Evolutionary conservation across 2,888 invertebrate species (phyloP).

Genomic region (Calliopum simillimum): DNA sequence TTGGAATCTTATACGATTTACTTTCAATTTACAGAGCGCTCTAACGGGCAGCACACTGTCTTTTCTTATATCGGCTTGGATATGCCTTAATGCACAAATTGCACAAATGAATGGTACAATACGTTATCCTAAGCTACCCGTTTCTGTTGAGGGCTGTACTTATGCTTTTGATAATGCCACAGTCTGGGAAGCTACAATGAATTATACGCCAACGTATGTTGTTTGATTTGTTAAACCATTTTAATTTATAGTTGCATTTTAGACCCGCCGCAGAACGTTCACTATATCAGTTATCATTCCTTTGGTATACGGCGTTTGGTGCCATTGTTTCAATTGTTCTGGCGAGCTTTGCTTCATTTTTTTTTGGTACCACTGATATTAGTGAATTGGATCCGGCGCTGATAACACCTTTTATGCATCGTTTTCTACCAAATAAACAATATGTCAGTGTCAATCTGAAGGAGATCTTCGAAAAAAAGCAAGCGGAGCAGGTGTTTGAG

Average conservation of each 20-base stretch:
- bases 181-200: constrained; percentile 48
- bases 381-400: constrained; percentile 72
- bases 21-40: constrained; percentile 72
- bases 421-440: constrained; percentile 61
- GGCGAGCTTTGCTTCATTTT: constrained; percentile 71
- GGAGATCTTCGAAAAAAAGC: constrained; percentile 47
- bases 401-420: constrained; percentile 75
- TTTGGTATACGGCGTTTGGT: constrained; percentile 79
- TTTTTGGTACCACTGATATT: constrained; percentile 69
- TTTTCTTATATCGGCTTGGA: constrained; percentile 74
- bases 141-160: constrained; percentile 69
- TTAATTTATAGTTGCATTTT: background rate
- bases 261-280: constrained; percentile 57
- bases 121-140: constrained; percentile 70
- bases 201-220: constrained; percentile 53
- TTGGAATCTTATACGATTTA: background rate
- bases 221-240: background rate
- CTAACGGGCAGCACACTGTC: constrained; percentile 76
- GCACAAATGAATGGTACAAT: constrained; percentile 75
- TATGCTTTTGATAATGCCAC: constrained; percentile 59
- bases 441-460: constrained; percentile 49
- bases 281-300: constrained; percentile 75
- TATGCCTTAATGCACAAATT: constrained; percentile 77
- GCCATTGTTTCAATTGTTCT: constrained; percentile 72
- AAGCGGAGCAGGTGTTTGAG: background rate